phyloP scores from a whole-genome alignment of 2,888 invertebrate genomes.

The Alitta virens region DNA sequence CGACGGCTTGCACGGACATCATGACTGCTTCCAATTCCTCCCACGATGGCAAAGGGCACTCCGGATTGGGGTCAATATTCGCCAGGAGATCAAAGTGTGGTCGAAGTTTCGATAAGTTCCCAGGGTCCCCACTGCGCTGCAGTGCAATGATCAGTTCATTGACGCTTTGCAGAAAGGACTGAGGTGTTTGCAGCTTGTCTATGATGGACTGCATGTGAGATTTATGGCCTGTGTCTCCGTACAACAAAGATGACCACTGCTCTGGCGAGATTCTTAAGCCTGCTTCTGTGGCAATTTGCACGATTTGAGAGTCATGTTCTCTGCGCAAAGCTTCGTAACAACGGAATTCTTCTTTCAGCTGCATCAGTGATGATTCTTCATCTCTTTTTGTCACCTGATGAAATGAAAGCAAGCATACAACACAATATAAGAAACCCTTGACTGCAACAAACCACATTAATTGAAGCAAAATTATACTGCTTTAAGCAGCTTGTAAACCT shows the following conservation, averaged over 20 bases:
- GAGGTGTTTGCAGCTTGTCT: conserved; percentile 79
- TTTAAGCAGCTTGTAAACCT: no score
- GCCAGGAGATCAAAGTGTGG: conserved; percentile 81
- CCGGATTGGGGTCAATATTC: conserved; percentile 79
- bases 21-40: conserved; percentile 50
- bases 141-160: conserved; percentile 87
- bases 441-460: no score
- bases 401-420: no score
- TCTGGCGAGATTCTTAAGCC: conserved; percentile 95
- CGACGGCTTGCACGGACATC: conserved; percentile 62
- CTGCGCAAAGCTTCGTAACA: conserved; percentile 88
- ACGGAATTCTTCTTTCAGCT: conserved; percentile 93
- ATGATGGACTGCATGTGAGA: conserved; percentile 88
- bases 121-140: conserved; percentile 85
- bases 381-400: conserved; percentile 87
- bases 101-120: conserved; percentile 74
- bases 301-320: conserved; percentile 97
- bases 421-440: no score
- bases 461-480: no score
- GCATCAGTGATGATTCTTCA: conserved; percentile 96
- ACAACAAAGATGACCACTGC: conserved; percentile 95
- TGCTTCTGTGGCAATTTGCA: conserved; percentile 96
- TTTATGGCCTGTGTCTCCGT: conserved; percentile 92
- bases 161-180: conserved; percentile 83
- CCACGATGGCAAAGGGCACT: conserved; percentile 53